Evolutionary conservation across 2,113 vertebrate genomes (phyloP).

Genomic region (Orthonyx spaldingii): DNA sequence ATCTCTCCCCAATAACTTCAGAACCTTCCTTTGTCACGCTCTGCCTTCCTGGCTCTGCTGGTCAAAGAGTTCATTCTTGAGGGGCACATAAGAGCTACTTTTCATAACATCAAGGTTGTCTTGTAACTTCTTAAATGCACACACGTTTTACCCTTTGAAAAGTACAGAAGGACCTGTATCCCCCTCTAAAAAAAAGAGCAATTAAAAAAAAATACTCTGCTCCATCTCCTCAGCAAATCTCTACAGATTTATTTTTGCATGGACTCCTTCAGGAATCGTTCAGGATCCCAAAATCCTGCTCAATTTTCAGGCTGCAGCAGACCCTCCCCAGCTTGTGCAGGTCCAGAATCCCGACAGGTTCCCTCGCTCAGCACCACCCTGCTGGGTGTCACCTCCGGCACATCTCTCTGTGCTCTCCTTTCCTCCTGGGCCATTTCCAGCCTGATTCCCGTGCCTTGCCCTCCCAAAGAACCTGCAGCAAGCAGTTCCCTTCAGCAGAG

Average conservation of each 20-base stretch:
- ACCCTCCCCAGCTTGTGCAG: neutral
- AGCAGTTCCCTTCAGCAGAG: neutral
- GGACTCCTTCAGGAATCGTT: neutral
- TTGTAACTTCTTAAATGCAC: neutral
- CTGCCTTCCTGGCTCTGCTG: neutral
- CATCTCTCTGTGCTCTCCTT: neutral
- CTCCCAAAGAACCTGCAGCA: neutral
- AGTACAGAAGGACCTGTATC: fast-evolving
- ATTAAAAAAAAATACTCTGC: neutral
- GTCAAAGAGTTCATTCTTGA: neutral
- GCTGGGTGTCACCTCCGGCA: neutral
- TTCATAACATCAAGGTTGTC: neutral
- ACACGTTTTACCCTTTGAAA: neutral
- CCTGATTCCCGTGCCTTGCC: neutral
- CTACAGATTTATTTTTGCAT: neutral
- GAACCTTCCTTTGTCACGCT: neutral
- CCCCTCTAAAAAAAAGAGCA: neutral
- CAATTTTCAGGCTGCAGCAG: neutral
- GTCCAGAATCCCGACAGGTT: neutral
- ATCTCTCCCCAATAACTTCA: fast-evolving
- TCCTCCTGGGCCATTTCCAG: neutral
- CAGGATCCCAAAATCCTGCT: neutral
- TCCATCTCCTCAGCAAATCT: neutral
- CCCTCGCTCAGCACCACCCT: too few relatives aligned
- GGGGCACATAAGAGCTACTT: neutral